Evolutionary conservation across 2,113 vertebrate species (phyloP).

Genomic region (Pseudonaja textilis): DNA sequence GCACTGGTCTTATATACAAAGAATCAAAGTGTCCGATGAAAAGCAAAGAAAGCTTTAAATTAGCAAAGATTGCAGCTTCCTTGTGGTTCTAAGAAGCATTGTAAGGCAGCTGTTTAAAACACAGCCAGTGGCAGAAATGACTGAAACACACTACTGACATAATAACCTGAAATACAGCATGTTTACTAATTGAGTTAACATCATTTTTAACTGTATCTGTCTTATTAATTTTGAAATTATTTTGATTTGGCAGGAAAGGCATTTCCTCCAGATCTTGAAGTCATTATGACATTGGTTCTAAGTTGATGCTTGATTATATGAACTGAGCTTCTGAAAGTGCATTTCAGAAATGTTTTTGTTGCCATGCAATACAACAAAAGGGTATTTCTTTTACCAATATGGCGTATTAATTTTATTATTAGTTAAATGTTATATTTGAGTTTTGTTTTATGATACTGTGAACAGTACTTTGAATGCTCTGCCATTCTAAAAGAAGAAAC

Average conservation of each 20-base stretch:
- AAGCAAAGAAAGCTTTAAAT: conserved; percentile 46
- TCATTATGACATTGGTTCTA: neutral
- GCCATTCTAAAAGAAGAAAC: neutral
- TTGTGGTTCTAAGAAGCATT: conserved; percentile 35
- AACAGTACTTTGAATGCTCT: neutral
- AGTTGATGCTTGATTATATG: neutral
- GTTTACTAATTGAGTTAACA: neutral
- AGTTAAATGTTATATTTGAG: neutral
- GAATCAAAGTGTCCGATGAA: conserved; percentile 21
- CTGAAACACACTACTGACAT: neutral
- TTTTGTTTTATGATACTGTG: neutral
- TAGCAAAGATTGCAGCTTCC: conserved; percentile 45
- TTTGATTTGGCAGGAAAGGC: neutral
- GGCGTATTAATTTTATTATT: neutral
- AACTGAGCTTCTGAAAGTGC: neutral
- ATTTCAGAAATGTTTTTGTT: neutral
- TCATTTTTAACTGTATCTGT: neutral
- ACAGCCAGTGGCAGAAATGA: conserved; percentile 1
- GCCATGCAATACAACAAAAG: neutral
- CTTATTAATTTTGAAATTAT: conserved; percentile 1
- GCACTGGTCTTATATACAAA: neutral
- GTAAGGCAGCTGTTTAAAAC: conserved; percentile 21
- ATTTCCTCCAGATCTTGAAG: neutral
- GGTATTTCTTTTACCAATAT: neutral
- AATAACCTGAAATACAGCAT: neutral